These are phyloP conservation scores for Felis chaus DNA, from an alignment of 2,113 vertebrate genomes.

Conservation along the genomic window DNA sequence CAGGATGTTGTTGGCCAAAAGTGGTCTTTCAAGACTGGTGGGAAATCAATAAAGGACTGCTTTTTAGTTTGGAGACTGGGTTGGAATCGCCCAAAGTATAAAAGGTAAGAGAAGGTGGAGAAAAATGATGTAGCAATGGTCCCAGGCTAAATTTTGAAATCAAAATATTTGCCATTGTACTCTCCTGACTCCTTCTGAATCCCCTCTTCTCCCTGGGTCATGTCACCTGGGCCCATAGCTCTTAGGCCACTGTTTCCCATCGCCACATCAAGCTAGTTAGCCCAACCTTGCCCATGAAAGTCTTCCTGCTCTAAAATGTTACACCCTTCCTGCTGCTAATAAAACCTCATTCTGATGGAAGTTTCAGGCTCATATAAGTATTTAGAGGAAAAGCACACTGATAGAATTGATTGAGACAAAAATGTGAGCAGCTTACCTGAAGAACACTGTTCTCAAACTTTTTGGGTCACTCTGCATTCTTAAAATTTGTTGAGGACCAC, in stretches of 20 bases:
- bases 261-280: background rate
- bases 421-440: background rate
- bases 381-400: background rate
- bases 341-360: background rate
- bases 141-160: background rate
- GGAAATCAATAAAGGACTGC: background rate
- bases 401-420: background rate
- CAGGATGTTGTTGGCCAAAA: background rate
- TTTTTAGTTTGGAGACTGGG: background rate
- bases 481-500: background rate
- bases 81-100: background rate
- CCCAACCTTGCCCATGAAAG: accelerated
- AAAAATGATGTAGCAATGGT: background rate
- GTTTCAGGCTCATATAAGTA: background rate
- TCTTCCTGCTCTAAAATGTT: background rate
- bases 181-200: background rate
- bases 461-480: background rate
- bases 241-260: no score
- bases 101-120: background rate
- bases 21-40: background rate
- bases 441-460: background rate
- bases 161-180: background rate
- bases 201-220: background rate
- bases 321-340: background rate
- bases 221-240: background rate